A percentile compares a stretch with the other conserved stretches of the same genome.
phyloP scores from a whole-genome alignment of 2,797 vertebrate species.

The Schizopygopsis pylzovi region DNA sequence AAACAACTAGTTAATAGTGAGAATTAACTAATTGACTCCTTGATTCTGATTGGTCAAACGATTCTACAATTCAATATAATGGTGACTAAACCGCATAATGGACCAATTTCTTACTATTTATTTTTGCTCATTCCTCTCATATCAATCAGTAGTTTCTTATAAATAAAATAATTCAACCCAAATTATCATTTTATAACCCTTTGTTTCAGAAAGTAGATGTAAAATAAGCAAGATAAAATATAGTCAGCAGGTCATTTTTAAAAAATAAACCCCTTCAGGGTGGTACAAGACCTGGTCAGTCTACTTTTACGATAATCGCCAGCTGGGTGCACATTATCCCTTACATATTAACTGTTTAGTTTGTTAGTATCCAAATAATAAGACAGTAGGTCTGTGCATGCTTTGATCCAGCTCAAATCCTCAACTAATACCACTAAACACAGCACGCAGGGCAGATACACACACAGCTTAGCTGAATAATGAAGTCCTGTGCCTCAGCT shows the following conservation, averaged over 20 bases:
- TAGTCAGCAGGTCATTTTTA: neutral
- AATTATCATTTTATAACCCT: neutral
- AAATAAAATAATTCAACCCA: neutral
- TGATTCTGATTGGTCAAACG: neutral
- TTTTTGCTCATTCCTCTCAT: neutral
- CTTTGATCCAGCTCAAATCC: slow-evolving; percentile 30
- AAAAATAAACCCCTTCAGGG: slow-evolving; percentile 6
- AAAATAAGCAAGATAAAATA: slow-evolving; percentile 1
- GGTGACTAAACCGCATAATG: neutral
- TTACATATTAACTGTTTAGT: slow-evolving; percentile 11
- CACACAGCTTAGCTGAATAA: slow-evolving; percentile 27
- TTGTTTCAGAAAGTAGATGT: neutral
- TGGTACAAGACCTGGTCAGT: neutral
- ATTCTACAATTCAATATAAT: neutral
- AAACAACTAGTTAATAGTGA: neutral
- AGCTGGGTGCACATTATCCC: neutral
- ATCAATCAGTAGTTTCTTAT: neutral
- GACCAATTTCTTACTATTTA: neutral
- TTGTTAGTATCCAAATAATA: slow-evolving; percentile 13
- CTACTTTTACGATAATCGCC: neutral
- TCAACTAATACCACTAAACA: slow-evolving; percentile 26
- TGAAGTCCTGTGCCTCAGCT: slow-evolving; percentile 37
- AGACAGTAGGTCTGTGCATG: neutral
- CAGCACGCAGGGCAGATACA: neutral
- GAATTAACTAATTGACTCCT: neutral